Base-by-base conservation (phyloP, 2,113 vertebrate species). In the Sylvia atricapilla region DNA sequence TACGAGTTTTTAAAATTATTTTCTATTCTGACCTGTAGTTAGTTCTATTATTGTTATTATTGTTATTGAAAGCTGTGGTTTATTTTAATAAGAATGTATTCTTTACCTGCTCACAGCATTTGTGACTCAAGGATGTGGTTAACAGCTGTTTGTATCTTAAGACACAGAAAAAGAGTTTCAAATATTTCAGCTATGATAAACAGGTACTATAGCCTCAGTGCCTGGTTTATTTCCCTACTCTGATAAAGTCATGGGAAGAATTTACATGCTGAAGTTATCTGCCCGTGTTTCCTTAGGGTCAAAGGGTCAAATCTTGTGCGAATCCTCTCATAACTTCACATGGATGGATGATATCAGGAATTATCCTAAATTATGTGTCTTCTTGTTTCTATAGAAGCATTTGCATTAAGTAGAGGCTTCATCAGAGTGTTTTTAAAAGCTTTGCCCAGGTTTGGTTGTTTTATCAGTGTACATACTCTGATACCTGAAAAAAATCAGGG, bases 291-390 rank as follows among this genome's bases (percentile, higher is more conserved):
- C 47, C 18, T 76, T 75, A 55, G 43, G 69, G 58, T 50, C n/a
- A 39, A 59, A 64, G 24, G 31, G 28, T 15, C 19, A 10, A 64
- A 9, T 37, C 8, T 37, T n/a, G 10, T 25, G 25, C 0, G 1
- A 49, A 33, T 68, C 66, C 25, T 15, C 49, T 43, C 15, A 2
- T 6, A 44, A 25, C 24, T 60, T 50, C 35, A 33, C 13, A 8
- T 13, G 66, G 37, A 67, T 62, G 69, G 16, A 17, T 44, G 20
- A 9, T 24, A 16, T 33, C 46, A 31, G 19, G 50, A 18, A 19
- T 27, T 49, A 19, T 3, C 23, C 37, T 24, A 28, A 64, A 41
- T 52, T 5, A 13, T 13, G 5, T 33, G 12, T 63, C 30, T 59
- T 63, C n/a, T 39, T 73, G 28, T 63, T 53, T 63, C 67, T 30